These are phyloP conservation scores for Alloplasta piceator DNA, from an alignment of 2,888 invertebrate genomes.

Conservation along the genomic window DNA sequence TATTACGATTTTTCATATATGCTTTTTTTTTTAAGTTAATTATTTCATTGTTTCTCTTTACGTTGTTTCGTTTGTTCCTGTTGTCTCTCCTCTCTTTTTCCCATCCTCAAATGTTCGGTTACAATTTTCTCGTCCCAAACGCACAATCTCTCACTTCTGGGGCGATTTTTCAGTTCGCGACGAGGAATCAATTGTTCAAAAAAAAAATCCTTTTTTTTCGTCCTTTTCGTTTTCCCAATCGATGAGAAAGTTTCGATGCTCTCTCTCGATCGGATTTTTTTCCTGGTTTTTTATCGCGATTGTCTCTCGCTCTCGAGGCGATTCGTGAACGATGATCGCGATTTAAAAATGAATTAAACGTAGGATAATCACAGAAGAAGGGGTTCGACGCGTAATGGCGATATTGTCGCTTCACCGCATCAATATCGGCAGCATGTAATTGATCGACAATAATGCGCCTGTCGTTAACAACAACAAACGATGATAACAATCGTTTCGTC, in stretches of 20 bases:
- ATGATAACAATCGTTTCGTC: constrained; percentile 64
- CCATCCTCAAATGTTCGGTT: constrained; percentile 43
- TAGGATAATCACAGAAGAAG: constrained; percentile 83
- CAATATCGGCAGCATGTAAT: constrained; percentile 76
- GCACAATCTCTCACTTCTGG: constrained; percentile 43
- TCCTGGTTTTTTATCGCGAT: constrained; percentile 36
- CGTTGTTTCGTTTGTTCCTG: constrained; percentile 40
- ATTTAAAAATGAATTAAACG: constrained; percentile 81
- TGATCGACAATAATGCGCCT: constrained; percentile 74
- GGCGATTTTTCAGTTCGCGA: constrained; percentile 67
- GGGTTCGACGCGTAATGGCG: constrained; percentile 77
- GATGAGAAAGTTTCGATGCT: background rate
- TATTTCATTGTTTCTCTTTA: constrained; percentile 59
- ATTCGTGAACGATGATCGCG: constrained; percentile 64
- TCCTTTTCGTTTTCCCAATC: constrained; percentile 9
- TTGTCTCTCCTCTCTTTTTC: constrained; percentile 8
- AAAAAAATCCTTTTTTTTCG: constrained; percentile 20
- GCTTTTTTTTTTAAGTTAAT: constrained; percentile 27
- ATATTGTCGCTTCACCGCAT: constrained; percentile 81
- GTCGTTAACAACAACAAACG: constrained; percentile 75
- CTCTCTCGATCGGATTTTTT: constrained; percentile 8
- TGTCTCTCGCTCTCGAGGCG: constrained; percentile 3
- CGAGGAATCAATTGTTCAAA: constrained; percentile 55
- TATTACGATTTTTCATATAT: constrained; percentile 31
- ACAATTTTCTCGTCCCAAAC: constrained; percentile 41